These are phyloP conservation scores for Gastrophysa polygoni DNA, from an alignment of 2,888 invertebrate genomes.

Conservation along the genomic window DNA sequence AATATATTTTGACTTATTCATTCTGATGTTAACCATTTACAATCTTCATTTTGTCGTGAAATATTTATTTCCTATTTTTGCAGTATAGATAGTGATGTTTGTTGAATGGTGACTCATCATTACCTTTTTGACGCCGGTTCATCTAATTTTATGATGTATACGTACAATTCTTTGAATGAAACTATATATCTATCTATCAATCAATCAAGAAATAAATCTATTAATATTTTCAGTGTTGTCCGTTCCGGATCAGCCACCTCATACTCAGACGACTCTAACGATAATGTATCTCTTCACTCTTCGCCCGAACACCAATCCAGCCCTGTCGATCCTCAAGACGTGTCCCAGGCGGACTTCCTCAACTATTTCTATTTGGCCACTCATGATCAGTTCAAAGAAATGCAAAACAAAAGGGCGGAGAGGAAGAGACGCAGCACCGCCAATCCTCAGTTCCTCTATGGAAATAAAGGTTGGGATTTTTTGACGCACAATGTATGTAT, in stretches of 20 bases:
- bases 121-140: too few species aligned
- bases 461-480: slow-evolving; percentile 56
- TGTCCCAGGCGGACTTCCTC: slow-evolving; percentile 57
- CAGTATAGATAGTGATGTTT: too few species aligned
- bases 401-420: slow-evolving; percentile 62
- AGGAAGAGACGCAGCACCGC: slow-evolving; percentile 63
- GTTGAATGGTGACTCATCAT: too few species aligned
- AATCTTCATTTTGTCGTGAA: too few species aligned
- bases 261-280: slow-evolving; percentile 54
- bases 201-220: too few species aligned
- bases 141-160: too few species aligned
- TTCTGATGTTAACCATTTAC: too few species aligned
- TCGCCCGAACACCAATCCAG: slow-evolving; percentile 47
- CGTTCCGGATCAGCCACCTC: slow-evolving; percentile 50
- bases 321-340: slow-evolving; percentile 52
- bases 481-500: slow-evolving; percentile 40
- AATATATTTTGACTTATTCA: too few species aligned
- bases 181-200: too few species aligned
- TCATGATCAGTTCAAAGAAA: slow-evolving; percentile 58
- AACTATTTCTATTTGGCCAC: slow-evolving; percentile 60
- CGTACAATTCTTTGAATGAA: too few species aligned
- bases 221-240: slow-evolving; percentile 22
- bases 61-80: too few species aligned
- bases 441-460: slow-evolving; percentile 64
- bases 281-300: slow-evolving; percentile 44